Evolutionary conservation across 2,888 invertebrate genomes (phyloP), one percentile per base, ranked within the genome.

Genomic region (Ennomos erosarius): DNA sequence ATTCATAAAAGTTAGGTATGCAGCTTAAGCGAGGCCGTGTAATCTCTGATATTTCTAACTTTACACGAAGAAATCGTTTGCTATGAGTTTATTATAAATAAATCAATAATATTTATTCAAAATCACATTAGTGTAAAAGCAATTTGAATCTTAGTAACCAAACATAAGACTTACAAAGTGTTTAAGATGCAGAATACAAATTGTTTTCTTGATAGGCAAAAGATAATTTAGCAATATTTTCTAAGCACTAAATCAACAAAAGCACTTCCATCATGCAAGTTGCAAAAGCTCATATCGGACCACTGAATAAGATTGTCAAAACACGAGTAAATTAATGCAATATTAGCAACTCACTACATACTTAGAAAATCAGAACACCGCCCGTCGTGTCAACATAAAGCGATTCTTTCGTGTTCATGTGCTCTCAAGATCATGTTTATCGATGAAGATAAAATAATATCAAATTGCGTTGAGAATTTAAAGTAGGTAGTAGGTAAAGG

Each of bases 1-100:
- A 52, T 63, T 64, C 57, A 62, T 62, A 62, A 63, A 66, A 66
- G 57, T 59, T 62, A 60, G 60, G 51, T 59, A 58, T 57, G 50
- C 60, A 62, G 55, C 55, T 58, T 61, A 51, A 56, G 59, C 54
- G 49, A 56, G 44, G 45, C 57, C 49, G 47, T 47, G 51, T 59
- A 59, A 63, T 63, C 63, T 63, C 48, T 47, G 48, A 62, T 60
- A 46, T 61, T 45, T 42, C 50, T 47, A 46, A 47, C 51, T 36
- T 51, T 55, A 51, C 47, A 60, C 40, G 42, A 34, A 45, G 45
- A 40, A 45, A 55, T 51, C 50, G 44, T 50, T 45, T 10, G 8
- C 34, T 16, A 12, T 10, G 34, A 8, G 38, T 12, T 46, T 37
- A 26, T 16, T n/a, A n/a, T n/a, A n/a, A n/a, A n/a, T n/a, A n/a